These are phyloP conservation scores for Acronicta aceris DNA, from an alignment of 2,888 invertebrate species.

Conservation along the genomic window DNA sequence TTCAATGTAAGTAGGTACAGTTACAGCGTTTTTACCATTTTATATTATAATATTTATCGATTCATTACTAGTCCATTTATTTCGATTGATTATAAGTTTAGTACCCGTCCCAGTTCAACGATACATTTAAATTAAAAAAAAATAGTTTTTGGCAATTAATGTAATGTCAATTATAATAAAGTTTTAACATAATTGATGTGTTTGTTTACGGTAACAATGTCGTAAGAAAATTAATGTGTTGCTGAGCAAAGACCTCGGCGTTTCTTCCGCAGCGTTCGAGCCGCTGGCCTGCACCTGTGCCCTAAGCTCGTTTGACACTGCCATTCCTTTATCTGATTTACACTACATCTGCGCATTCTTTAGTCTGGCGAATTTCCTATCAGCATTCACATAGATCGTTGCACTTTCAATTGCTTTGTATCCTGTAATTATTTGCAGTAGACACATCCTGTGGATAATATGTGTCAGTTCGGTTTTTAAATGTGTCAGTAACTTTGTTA, in stretches of 20 bases:
- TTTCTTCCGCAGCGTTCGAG: conserved; percentile 25
- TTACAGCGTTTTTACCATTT: no score
- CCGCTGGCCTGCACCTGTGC: conserved; percentile 19
- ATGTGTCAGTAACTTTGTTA: conserved; percentile 12
- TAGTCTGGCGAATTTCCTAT: conserved; percentile 76
- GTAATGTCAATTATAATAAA: no score
- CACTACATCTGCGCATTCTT: conserved; percentile 71
- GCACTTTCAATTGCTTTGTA: conserved; percentile 39
- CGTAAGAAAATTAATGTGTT: no score
- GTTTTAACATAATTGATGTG: no score
- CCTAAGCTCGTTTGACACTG: conserved; percentile 49
- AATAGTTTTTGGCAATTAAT: no score
- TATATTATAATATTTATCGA: no score
- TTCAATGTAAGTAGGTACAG: no score
- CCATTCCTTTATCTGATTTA: conserved; percentile 69
- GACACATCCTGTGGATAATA: conserved; percentile 25
- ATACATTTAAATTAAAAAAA: no score
- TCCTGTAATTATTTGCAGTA: conserved; percentile 32
- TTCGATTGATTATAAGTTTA: no score
- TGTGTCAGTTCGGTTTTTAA: conserved; percentile 27
- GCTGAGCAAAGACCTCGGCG: not conserved
- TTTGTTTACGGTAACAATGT: no score
- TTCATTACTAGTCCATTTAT: no score
- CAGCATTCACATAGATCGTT: conserved; percentile 59
- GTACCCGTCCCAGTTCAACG: no score